Conservation (phyloP, 2,888 invertebrate species). For the Idaea dimidiata region DNA sequence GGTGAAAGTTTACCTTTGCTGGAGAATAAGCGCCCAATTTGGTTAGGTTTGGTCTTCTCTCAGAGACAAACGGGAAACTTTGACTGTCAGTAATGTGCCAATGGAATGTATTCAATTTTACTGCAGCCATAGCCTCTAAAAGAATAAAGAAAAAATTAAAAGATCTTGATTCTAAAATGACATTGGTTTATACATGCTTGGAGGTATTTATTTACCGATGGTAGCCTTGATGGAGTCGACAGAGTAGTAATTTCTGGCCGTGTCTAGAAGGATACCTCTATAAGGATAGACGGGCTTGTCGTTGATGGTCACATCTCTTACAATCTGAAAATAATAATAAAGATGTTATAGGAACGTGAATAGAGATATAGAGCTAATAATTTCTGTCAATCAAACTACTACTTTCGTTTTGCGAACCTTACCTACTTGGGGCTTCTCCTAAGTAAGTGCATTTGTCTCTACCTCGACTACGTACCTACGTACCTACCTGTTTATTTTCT, state of each 20-base stretch:
- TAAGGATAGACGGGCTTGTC: slow-evolving; percentile 94
- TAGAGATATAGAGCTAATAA: too few relatives aligned
- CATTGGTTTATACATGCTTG: neutral
- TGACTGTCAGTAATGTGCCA: slow-evolving; percentile 97
- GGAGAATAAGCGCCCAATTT: slow-evolving; percentile 90
- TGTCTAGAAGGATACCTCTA: slow-evolving; percentile 94
- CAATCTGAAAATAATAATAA: slow-evolving; percentile 65
- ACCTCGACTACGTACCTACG: too few relatives aligned
- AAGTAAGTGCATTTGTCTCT: too few relatives aligned
- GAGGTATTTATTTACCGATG: slow-evolving; percentile 72
- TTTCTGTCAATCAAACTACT: too few relatives aligned
- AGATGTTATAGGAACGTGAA: too few relatives aligned
- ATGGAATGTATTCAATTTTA: slow-evolving; percentile 96
- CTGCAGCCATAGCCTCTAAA: slow-evolving; percentile 92
- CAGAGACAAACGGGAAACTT: slow-evolving; percentile 93
- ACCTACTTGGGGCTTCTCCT: too few relatives aligned
- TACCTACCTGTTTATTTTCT: too few relatives aligned
- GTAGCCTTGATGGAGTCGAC: slow-evolving; percentile 87
- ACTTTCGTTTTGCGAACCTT: too few relatives aligned
- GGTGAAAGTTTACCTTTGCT: slow-evolving; percentile 76
- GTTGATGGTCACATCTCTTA: slow-evolving; percentile 81
- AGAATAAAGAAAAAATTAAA: slow-evolving; percentile 6
- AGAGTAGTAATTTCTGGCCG: slow-evolving; percentile 92
- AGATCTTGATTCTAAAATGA: neutral
- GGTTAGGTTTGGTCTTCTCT: slow-evolving; percentile 85